Percentiles rank a stretch among this genome's conserved stretches.
Evolutionary conservation across 1,140 invertebrate genomes (phyloP).

Genomic region (Lamellibrachia luymesi): DNA sequence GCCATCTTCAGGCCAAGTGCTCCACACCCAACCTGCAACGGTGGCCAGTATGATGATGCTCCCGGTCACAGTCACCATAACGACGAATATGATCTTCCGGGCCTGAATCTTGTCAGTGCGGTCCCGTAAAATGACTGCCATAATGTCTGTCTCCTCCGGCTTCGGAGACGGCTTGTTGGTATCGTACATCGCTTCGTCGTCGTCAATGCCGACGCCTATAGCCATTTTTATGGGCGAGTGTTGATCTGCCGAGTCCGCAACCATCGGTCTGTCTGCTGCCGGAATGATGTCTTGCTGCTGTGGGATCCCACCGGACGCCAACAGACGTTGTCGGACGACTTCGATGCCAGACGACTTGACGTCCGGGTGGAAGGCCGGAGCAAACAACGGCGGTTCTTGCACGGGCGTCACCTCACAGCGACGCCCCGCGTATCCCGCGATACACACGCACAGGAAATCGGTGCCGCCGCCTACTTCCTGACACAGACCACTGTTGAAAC

Average conservation of each 20-base stretch:
- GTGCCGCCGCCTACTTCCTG: slow-evolving; percentile 66
- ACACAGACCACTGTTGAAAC: slow-evolving; percentile 77
- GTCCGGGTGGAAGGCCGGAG: background rate
- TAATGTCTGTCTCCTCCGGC: background rate
- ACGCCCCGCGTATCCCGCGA: slow-evolving; percentile 34
- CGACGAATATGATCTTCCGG: background rate
- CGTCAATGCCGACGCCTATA: background rate
- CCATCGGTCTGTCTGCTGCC: background rate
- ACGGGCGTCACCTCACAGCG: slow-evolving; percentile 30
- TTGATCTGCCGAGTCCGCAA: background rate
- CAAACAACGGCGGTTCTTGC: background rate
- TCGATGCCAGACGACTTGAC: too few species aligned
- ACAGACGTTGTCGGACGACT: background rate
- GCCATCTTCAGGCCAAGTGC: background rate
- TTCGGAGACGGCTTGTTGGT: background rate
- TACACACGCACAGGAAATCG: slow-evolving; percentile 36
- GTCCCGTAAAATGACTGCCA: background rate
- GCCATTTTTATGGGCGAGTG: background rate
- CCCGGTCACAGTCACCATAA: background rate
- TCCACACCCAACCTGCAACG: background rate
- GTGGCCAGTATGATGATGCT: background rate
- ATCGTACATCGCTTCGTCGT: background rate
- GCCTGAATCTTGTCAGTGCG: background rate
- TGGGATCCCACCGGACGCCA: background rate
- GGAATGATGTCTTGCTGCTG: too few species aligned